phyloP scores from a whole-genome alignment of 1,140 invertebrate species.

The Zaprionus africanus region DNA sequence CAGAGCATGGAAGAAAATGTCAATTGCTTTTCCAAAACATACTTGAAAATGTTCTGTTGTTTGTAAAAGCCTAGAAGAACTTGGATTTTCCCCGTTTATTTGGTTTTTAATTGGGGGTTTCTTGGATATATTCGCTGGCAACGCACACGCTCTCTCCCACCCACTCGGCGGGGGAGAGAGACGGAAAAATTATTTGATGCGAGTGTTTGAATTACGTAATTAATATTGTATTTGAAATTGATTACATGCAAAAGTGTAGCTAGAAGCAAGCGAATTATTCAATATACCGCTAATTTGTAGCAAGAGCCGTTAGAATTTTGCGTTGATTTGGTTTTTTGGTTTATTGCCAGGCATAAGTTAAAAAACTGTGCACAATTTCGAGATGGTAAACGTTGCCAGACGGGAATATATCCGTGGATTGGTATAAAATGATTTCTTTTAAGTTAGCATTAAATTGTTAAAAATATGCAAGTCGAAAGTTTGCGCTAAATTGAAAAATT shows the following conservation, averaged over 20 bases:
- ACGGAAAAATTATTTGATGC: slow-evolving; percentile 56
- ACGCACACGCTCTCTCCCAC: slow-evolving; percentile 43
- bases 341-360: slow-evolving; percentile 61
- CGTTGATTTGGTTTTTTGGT: slow-evolving; percentile 23
- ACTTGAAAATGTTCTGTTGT: slow-evolving; percentile 81
- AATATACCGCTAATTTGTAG: slow-evolving; percentile 42
- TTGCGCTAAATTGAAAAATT: slow-evolving; percentile 68
- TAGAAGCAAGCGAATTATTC: slow-evolving; percentile 74
- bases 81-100: slow-evolving; percentile 29
- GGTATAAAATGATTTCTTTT: slow-evolving; percentile 54
- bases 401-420: slow-evolving; percentile 71
- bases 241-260: slow-evolving; percentile 79
- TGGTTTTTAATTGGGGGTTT: slow-evolving; percentile 14
- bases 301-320: slow-evolving; percentile 35
- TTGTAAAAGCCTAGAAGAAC: slow-evolving; percentile 85
- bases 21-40: slow-evolving; percentile 62
- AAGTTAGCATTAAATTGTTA: slow-evolving; percentile 26
- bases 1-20: slow-evolving; percentile 58
- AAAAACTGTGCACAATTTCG: slow-evolving; percentile 69
- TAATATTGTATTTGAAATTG: slow-evolving; percentile 54
- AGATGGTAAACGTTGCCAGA: slow-evolving; percentile 72
- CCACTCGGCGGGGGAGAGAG: slow-evolving; percentile 4
- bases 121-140: slow-evolving; percentile 82
- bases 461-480: slow-evolving; percentile 70
- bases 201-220: slow-evolving; percentile 53